Base-by-base conservation (phyloP, 2,888 invertebrate species). In the Trissonchulus latispiculum region DNA sequence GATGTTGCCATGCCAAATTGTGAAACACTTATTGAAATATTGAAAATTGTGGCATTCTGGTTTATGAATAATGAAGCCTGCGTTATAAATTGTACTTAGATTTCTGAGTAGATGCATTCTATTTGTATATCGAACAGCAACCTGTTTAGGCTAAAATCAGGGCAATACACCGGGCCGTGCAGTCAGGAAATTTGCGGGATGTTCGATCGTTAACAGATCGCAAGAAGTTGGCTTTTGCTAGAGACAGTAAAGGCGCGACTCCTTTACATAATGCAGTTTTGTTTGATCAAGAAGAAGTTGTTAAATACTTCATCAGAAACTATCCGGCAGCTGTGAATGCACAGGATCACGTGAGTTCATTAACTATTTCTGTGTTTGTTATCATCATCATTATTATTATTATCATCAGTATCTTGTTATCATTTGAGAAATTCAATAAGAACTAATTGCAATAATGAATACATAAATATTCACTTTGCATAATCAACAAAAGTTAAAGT, bases 221-320 rank as follows among this genome's bases (percentile, higher is more conserved):
- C 72, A 88, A 88, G 79, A 88, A 86, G 71, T 76, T 84, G 69
- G 81, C 83, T 0, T 74, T 83, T 29, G 82, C 84, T 62, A 76
- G 84, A 18, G 84, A 84, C 76, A 78, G 79, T 1, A 73, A 81
- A 23, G 81, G 81, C 3, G 77, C 78, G 1, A 81, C 80, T 3
- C 77, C 80, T 0, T 75, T 81, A 2, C 81, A 81, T 76, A 80
- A 80, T 64, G 82, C 84, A 0, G 81, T 83, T 35, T 80, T 84
- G 59, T 89, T 90, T 73, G 91, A 93, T 79, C 89, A 90, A 72
- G 90, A 90, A 77, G 90, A 92, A 74, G 88, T 93, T 35, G 91
- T 92, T 0, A 89, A 90, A 75, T 90, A 89, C 80, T 85, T 95
- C 59, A 79, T 84, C 15, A 74, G 79, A 37, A 83, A 83, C 76